Evolutionary conservation across 2,113 vertebrate genomes (phyloP).

Genomic region (Podocnemis expansa): DNA sequence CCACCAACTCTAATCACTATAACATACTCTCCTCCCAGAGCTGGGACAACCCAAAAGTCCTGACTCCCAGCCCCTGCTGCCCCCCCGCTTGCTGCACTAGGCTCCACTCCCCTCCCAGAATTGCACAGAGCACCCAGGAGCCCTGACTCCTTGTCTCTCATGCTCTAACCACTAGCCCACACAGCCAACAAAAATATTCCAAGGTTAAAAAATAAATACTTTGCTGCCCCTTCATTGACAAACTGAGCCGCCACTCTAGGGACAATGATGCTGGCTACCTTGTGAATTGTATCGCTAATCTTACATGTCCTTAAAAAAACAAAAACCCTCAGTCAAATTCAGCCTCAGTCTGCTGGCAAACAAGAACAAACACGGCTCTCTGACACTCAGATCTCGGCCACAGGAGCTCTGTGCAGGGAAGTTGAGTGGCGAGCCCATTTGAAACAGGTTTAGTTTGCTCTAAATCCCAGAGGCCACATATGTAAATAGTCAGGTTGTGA

Average conservation of each 20-base stretch:
- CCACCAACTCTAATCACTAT: too few relatives aligned
- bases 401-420: background rate
- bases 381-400: too few relatives aligned
- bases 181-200: background rate
- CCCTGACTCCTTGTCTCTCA: too few relatives aligned
- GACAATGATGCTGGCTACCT: background rate
- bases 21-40: background rate
- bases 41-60: background rate
- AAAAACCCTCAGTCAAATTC: background rate
- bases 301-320: background rate
- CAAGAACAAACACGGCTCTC: background rate
- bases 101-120: too few relatives aligned
- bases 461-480: background rate
- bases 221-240: background rate
- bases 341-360: background rate
- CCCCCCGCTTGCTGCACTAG: background rate
- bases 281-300: background rate
- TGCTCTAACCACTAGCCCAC: background rate
- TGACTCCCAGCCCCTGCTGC: background rate
- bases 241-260: background rate
- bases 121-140: background rate
- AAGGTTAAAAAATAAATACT: background rate
- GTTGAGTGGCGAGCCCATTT: background rate
- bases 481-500: background rate
- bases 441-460: background rate